phyloP scores from a whole-genome alignment of 2,797 vertebrate species.

The Echeneis naucrates region DNA sequence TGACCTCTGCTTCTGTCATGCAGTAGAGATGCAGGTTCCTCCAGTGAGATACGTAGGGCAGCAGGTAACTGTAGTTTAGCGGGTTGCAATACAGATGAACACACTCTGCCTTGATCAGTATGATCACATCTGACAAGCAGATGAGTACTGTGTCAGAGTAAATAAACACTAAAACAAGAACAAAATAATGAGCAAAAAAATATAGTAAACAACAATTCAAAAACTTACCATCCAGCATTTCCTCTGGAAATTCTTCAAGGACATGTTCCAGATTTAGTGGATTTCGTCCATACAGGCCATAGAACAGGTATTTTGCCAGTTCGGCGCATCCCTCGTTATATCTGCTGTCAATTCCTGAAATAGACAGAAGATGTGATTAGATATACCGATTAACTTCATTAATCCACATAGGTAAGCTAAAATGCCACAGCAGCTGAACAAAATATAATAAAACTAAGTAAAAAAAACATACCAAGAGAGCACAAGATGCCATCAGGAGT shows the following conservation, averaged over 20 bases:
- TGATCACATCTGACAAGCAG: slow-evolving; percentile 89
- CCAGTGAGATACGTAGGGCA: slow-evolving; percentile 95
- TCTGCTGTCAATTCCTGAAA: slow-evolving; percentile 94
- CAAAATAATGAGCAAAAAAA: neutral
- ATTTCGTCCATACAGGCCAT: slow-evolving; percentile 90
- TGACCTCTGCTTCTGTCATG: slow-evolving; percentile 94
- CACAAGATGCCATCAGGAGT: slow-evolving; percentile 94
- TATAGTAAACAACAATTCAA: neutral
- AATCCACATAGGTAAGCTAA: too few relatives aligned
- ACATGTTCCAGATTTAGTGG: slow-evolving; percentile 85
- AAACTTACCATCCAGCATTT: slow-evolving; percentile 93
- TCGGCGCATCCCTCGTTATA: slow-evolving; percentile 97
- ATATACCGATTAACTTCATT: too few relatives aligned
- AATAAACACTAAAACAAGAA: neutral
- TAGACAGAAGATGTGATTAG: neutral
- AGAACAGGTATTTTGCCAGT: slow-evolving; percentile 94
- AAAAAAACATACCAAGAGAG: slow-evolving; percentile 88
- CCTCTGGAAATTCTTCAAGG: slow-evolving; percentile 92
- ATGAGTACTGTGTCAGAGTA: slow-evolving; percentile 5
- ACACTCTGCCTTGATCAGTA: slow-evolving; percentile 93
- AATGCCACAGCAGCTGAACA: too few relatives aligned
- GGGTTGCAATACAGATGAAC: slow-evolving; percentile 99
- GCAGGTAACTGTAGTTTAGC: slow-evolving; percentile 91
- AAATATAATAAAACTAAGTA: too few relatives aligned
- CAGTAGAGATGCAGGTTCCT: slow-evolving; percentile 97